Percentiles rank a stretch among this genome's conserved stretches.
Evolutionary conservation across 1,140 invertebrate genomes (phyloP).

Genomic region (Procambarus virginalis): DNA sequence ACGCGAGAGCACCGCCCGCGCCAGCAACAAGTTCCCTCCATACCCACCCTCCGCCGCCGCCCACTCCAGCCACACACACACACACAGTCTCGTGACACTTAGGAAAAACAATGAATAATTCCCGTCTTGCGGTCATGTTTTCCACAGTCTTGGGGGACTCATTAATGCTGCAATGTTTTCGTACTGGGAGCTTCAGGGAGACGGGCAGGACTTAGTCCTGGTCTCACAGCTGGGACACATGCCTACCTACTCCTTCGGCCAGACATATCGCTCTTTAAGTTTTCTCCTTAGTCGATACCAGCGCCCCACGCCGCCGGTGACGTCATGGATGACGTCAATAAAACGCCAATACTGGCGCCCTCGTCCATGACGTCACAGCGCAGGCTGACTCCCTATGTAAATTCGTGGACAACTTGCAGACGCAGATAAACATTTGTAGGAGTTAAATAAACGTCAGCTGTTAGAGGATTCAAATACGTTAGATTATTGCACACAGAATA

Average conservation of each 20-base stretch:
- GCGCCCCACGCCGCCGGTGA: conserved; percentile 49
- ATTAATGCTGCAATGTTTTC: conserved; percentile 61
- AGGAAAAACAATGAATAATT: conserved; percentile 18
- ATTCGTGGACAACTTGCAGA: no score
- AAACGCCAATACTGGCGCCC: conserved; percentile 61
- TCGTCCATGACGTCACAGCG: conserved; percentile 48
- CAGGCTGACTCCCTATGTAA: conserved; percentile 27
- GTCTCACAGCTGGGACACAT: not conserved
- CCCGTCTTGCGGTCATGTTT: conserved; percentile 20
- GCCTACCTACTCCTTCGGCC: not conserved
- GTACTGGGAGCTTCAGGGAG: not conserved
- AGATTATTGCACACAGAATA: no score
- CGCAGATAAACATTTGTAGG: no score
- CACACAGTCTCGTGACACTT: conserved; percentile 7
- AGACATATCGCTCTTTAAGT: conserved; percentile 54
- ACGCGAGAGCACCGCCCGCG: conserved; percentile 7
- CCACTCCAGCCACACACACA: not conserved
- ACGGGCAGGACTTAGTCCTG: not conserved
- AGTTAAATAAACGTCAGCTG: no score
- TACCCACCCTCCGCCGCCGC: not conserved
- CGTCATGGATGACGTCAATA: conserved; percentile 60
- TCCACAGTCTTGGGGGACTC: conserved; percentile 21
- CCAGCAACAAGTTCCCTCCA: conserved; percentile 50
- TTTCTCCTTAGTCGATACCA: conserved; percentile 62
- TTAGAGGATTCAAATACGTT: no score